Percentiles rank a stretch among this genome's conserved stretches.
These are phyloP conservation scores for Eledone cirrhosa DNA, from an alignment of 2,888 invertebrate species.

Conservation along the genomic window DNA sequence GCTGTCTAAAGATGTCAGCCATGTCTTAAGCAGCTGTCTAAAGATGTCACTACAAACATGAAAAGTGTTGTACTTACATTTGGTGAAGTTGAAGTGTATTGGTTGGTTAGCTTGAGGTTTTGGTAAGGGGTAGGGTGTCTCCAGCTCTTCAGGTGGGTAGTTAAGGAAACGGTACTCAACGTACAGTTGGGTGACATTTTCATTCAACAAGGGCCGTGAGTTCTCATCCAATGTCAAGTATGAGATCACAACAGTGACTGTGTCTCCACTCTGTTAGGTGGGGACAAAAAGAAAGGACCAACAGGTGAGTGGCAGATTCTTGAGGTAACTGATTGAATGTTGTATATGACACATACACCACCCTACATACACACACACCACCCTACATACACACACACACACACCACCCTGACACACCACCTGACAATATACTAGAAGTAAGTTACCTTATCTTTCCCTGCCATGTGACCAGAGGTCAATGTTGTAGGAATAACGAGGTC, in stretches of 20 bases:
- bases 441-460: background rate
- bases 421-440: no score
- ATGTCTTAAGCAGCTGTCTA: no score
- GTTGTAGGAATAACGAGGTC: background rate
- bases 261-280: conserved; percentile 47
- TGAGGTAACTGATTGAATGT: no score
- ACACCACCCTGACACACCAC: no score
- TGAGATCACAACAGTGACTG: conserved; percentile 60
- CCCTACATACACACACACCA: no score
- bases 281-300: background rate
- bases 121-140: conserved; percentile 68
- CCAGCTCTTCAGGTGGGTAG: conserved; percentile 65
- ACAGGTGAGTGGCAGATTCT: background rate
- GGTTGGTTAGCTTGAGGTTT: conserved; percentile 64
- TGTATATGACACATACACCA: no score
- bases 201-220: conserved; percentile 51
- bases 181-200: conserved; percentile 63
- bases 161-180: conserved; percentile 68
- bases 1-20: no score
- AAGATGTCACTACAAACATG: background rate
- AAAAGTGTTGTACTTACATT: conserved; percentile 57
- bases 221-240: conserved; percentile 56
- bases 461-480: background rate
- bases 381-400: no score
- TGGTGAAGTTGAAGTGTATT: conserved; percentile 67